These are phyloP conservation scores for Toxonevra muliebris DNA, from an alignment of 2,888 invertebrate species.

Conservation along the genomic window DNA sequence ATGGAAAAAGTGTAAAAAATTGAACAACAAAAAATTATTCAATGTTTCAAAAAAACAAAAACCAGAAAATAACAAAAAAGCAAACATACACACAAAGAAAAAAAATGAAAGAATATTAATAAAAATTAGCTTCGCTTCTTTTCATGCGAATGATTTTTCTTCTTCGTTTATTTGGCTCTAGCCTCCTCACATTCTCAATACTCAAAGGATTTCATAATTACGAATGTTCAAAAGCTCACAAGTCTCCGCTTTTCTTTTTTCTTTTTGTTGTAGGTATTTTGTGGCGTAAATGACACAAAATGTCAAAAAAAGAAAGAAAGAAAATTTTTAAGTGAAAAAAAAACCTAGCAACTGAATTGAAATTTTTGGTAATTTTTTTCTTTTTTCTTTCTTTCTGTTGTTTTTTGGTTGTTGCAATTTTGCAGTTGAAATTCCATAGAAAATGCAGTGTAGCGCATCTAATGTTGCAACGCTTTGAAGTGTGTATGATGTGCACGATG, in stretches of 20 bases:
- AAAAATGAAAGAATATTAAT: constrained; percentile 18
- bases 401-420: constrained; percentile 1
- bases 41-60: not conserved
- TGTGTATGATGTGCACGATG: not conserved
- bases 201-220: constrained; percentile 58
- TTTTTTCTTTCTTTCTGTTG: not conserved
- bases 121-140: constrained; percentile 23
- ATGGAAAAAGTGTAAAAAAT: constrained; percentile 43
- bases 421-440: too few species aligned
- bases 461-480: not conserved
- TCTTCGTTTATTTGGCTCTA: constrained; percentile 23
- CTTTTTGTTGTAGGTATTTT: too few species aligned
- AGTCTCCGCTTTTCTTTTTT: too few species aligned
- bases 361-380: constrained; percentile 23
- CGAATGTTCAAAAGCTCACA: constrained; percentile 51
- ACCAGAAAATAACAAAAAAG: not conserved
- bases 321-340: too few species aligned
- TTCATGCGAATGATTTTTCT: constrained; percentile 18
- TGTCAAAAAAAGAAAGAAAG: too few species aligned
- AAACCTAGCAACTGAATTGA: constrained; percentile 9
- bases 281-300: too few species aligned
- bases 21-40: constrained; percentile 14
- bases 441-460: not conserved
- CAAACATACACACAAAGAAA: not conserved
- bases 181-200: constrained; percentile 13